Evolutionary conservation across 2,888 invertebrate genomes (phyloP), one percentile per base, ranked within the genome.

Genomic region (Theodoxus fluviatilis): DNA sequence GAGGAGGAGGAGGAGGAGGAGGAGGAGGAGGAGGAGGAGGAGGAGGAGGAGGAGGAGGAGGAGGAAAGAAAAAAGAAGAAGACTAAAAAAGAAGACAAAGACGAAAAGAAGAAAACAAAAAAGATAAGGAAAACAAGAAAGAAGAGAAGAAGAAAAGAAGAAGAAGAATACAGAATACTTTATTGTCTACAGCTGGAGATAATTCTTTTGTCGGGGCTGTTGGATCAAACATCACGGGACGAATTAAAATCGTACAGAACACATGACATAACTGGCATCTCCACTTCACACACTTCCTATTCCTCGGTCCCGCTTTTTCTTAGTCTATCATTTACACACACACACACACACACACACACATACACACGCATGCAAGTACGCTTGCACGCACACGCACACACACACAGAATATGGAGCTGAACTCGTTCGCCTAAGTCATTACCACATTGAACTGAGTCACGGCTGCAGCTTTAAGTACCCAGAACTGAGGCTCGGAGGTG

Each of bases 91-190:
- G 22, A 55, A 25, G 22, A 55, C n/a, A 55, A 55, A 25, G 22
- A 55, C n/a, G 22, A 55, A 25, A 55, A n/a, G 22, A 55, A 55
- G 55, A 55, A 55, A 25, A 55, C 15, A 25, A 55, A 55, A 25
- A 55, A 55, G 55, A 55, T n/a, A 25, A 55, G 22, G 55, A 55
- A 55, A 25, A 55, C 15, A 25, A 55, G 22, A 25, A 55, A 55
- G 55, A 63, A n/a, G n/a, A 37, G 63, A 63, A 37, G 33, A 63
- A 18, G 28, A 63, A 31, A 63, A n/a, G 37, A 63, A 28, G 63
- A 63, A 31, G 63, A 63, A 37, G 63, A 63, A 37, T 63, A 63
- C 15, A 33, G 33, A 31, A 28, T 22, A 63, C 22, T 63, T 63
- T 22, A 28, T 28, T 18, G 9, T 18, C 63, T 22, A 18, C 9